Conservation (phyloP, 2,888 invertebrate genomes). For the Geotrupes spiniger region DNA sequence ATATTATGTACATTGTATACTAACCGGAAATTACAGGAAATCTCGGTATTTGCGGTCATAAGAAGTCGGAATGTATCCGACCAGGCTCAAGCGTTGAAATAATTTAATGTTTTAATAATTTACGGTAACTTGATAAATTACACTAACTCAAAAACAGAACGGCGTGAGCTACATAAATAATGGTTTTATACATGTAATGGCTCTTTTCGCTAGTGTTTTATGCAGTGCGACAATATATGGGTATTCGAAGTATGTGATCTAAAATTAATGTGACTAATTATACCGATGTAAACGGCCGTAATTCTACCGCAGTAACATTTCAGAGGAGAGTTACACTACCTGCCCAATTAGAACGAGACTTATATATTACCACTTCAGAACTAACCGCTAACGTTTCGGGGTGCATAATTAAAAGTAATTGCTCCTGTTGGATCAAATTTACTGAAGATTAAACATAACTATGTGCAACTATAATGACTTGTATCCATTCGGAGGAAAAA, state of each 20-base stretch:
- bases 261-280: slow-evolving; percentile 17
- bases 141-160: no score
- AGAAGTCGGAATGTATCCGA: no score
- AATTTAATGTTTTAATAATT: no score
- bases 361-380: slow-evolving; percentile 37
- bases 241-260: slow-evolving; percentile 14
- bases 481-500: no score
- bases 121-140: no score
- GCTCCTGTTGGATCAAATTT: slow-evolving; percentile 1
- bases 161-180: no score
- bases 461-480: background rate
- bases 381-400: slow-evolving; percentile 30
- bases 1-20: no score
- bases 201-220: no score
- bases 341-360: slow-evolving; percentile 37
- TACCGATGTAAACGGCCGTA: slow-evolving; percentile 10
- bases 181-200: no score
- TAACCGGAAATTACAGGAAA: no score
- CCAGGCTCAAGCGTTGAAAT: no score
- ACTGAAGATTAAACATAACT: background rate
- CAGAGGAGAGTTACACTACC: slow-evolving; percentile 21
- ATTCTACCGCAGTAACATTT: slow-evolving; percentile 13
- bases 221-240: slow-evolving; percentile 7
- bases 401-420: slow-evolving; percentile 38
- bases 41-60: no score